Evolutionary conservation across 2,797 vertebrate genomes (phyloP).

Genomic region (Falco biarmicus): DNA sequence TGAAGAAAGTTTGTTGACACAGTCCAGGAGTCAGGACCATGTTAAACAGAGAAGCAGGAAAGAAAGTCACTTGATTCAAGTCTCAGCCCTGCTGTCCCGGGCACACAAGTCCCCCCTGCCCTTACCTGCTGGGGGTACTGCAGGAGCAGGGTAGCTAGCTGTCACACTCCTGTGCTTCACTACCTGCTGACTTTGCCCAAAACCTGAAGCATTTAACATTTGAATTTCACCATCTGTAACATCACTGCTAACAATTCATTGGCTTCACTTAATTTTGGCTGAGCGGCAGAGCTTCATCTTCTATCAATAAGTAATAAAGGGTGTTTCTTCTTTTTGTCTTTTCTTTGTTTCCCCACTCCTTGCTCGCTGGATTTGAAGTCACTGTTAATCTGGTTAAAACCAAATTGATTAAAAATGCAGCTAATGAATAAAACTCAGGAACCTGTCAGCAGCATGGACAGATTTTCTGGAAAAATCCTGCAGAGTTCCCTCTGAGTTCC

Average conservation of each 20-base stretch:
- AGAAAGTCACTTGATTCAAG: not conserved
- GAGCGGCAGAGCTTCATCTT: not conserved
- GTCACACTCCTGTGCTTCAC: not conserved
- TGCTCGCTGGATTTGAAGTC: not conserved
- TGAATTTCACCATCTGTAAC: not conserved
- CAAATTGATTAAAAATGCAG: not conserved
- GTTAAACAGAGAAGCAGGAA: not conserved
- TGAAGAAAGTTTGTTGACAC: constrained; percentile 15
- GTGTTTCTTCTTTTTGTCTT: not conserved
- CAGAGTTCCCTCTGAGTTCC: not conserved
- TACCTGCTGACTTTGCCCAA: not conserved
- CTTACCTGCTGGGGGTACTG: not conserved
- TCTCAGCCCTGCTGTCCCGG: not conserved
- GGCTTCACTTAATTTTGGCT: not conserved
- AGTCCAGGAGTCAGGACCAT: not conserved
- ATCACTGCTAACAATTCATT: not conserved
- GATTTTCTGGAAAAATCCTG: not conserved
- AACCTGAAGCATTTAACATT: not conserved
- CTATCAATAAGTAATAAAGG: not conserved
- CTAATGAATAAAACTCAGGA: not conserved
- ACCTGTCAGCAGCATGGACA: not conserved
- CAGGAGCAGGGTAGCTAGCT: not conserved
- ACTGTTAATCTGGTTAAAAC: not conserved
- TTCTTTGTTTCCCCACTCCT: not conserved
- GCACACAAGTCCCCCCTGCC: not conserved